These are phyloP conservation scores for Empidonax alnorum DNA, from an alignment of 2,113 vertebrate genomes.

Conservation along the genomic window DNA sequence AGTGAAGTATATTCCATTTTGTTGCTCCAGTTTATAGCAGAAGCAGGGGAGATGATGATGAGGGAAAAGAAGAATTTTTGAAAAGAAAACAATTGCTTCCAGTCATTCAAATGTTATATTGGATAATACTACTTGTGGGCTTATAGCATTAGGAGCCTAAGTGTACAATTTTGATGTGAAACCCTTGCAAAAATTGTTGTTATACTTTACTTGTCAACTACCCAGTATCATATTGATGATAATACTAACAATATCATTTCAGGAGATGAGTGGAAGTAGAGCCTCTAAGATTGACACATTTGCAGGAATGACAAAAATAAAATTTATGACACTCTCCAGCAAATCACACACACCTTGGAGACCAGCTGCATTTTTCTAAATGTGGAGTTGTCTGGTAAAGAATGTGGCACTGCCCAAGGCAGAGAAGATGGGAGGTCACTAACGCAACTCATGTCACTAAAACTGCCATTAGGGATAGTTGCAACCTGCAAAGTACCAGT, in stretches of 20 bases:
- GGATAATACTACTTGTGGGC: background rate
- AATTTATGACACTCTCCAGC: background rate
- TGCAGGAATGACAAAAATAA: constrained; percentile 22
- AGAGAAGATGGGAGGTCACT: background rate
- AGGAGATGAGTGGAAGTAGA: background rate
- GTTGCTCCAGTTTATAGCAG: background rate
- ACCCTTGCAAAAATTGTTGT: constrained; percentile 20
- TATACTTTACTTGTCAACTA: constrained; percentile 35
- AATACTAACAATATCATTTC: constrained; percentile 37
- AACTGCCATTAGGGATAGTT: background rate
- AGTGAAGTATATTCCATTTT: constrained; percentile 6
- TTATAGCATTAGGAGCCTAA: background rate
- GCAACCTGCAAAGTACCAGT: background rate
- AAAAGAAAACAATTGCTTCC: constrained; percentile 44
- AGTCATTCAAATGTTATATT: constrained; percentile 42
- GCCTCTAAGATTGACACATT: constrained; percentile 24
- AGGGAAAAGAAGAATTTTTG: background rate
- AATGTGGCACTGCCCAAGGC: background rate
- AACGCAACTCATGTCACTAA: background rate
- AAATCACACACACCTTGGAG: background rate
- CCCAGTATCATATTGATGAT: background rate
- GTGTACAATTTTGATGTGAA: constrained; percentile 11
- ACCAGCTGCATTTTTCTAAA: background rate
- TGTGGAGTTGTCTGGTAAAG: background rate
- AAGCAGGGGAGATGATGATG: background rate